Evolutionary conservation across 2,797 vertebrate genomes (phyloP).

Genomic region (Atherinosoma microstoma): DNA sequence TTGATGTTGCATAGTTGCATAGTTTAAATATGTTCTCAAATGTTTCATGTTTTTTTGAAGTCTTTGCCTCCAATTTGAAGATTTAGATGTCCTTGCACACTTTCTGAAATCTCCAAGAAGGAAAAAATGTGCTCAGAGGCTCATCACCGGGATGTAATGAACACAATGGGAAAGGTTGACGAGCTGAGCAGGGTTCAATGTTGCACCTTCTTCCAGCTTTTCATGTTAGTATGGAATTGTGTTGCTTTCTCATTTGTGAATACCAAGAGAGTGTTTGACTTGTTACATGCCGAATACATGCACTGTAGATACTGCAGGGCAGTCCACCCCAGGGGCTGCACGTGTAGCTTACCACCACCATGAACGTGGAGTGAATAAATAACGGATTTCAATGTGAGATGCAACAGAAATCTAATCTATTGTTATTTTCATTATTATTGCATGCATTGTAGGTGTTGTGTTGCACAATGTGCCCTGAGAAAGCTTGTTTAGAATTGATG

Average conservation of each 20-base stretch:
- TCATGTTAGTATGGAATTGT: not conserved
- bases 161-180: not conserved
- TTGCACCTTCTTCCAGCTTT: not conserved
- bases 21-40: no score
- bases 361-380: no score
- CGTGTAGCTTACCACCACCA: no score
- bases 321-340: no score
- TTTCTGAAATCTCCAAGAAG: not conserved
- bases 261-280: not conserved
- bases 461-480: constrained; percentile 1
- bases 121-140: not conserved
- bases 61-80: no score
- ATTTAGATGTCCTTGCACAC: not conserved
- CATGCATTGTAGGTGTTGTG: not conserved
- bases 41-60: no score
- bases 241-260: not conserved
- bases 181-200: not conserved
- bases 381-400: no score
- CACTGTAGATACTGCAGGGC: no score
- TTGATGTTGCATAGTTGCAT: no score
- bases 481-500: not conserved
- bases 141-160: not conserved
- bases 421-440: no score
- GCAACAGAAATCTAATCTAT: no score
- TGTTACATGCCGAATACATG: not conserved